Conservation (phyloP, 2,888 invertebrate genomes). For the Terebella lapidaria region DNA sequence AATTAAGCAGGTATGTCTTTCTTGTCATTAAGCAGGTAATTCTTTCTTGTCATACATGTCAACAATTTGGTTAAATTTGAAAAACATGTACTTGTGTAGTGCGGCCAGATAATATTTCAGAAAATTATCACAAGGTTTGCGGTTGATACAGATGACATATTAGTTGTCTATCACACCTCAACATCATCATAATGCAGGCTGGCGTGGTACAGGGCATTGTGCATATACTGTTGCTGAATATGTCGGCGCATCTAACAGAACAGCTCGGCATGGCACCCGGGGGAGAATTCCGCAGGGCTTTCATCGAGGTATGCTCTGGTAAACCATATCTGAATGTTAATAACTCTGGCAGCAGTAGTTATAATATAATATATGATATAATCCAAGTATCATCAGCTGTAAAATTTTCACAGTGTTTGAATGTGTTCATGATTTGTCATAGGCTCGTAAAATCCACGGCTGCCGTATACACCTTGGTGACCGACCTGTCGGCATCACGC, state of each 20-base stretch:
- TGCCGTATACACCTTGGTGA: conserved; percentile 88
- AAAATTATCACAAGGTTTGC: too few species aligned
- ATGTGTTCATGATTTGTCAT: neutral
- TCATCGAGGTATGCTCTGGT: conserved; percentile 70
- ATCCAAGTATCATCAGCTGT: too few species aligned
- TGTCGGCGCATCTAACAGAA: conserved; percentile 89
- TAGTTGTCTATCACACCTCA: too few species aligned
- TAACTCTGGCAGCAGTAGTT: neutral
- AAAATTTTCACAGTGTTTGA: neutral
- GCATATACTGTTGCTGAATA: conserved; percentile 74
- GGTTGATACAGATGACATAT: too few species aligned
- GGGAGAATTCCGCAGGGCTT: conserved; percentile 91
- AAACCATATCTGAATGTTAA: neutral
- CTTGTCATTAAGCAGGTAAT: too few species aligned
- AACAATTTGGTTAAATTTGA: too few species aligned
- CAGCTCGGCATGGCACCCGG: conserved; percentile 97
- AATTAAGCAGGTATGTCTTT: conserved; percentile 67
- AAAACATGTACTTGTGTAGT: too few species aligned
- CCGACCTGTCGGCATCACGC: conserved; percentile 84
- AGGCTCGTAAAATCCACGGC: conserved; percentile 73
- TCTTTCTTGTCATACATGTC: too few species aligned
- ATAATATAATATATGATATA: too few species aligned
- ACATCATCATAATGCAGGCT: conserved; percentile 52
- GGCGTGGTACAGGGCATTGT: conserved; percentile 81
- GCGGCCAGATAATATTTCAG: too few species aligned